Base-by-base conservation (phyloP, 1,140 invertebrate genomes). In the Drosophila equinoxialis region DNA sequence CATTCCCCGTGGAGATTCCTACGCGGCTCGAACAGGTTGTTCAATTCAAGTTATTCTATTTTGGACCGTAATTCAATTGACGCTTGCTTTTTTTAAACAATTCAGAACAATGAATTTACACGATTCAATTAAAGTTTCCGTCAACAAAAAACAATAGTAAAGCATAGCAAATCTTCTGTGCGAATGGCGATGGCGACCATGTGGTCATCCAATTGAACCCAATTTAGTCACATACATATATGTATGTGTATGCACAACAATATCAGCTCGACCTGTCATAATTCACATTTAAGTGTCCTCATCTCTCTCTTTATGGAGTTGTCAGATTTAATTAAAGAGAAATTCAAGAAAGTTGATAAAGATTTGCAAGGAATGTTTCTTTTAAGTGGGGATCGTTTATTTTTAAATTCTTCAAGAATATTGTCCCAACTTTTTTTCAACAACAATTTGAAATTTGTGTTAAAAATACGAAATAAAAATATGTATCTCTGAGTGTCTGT, bases 121-220 rank as follows among this genome's bases (percentile, higher is more conserved):
- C 84, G 59, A 79, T 87, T 79, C 41, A 86, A 83, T 86, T 77
- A 77, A 68, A 59, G 41, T 79, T 89, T 86, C 83, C 83, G 79
- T 42, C 65, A 54, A 57, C 48, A 45, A 48, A 64, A 55, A 71
- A 58, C 68, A 71, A 72, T 33, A 67, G 30, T 23, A 71, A 58
- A 73, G 61, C 75, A 20, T 17, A 11, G 17, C 42, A 48, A 68
- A 48, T 42, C 33, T 59, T 42, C 33, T 59, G 14, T 39, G 57
- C n/a, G 33, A 26, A 59, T 57, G 26, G 30, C 26, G 26, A 54
- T 51, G 45, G 45, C 41, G 70, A 57, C 39, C 71, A 74, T 71
- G 62, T 71, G 8, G 39, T 60, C 42, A 74, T 42, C 73, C 76
- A 86, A 86, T 87, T 79, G 81, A 63, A 67, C 61, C 51, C 64